phyloP scores from a whole-genome alignment of 2,888 invertebrate species.

The Aphodius granarius region DNA sequence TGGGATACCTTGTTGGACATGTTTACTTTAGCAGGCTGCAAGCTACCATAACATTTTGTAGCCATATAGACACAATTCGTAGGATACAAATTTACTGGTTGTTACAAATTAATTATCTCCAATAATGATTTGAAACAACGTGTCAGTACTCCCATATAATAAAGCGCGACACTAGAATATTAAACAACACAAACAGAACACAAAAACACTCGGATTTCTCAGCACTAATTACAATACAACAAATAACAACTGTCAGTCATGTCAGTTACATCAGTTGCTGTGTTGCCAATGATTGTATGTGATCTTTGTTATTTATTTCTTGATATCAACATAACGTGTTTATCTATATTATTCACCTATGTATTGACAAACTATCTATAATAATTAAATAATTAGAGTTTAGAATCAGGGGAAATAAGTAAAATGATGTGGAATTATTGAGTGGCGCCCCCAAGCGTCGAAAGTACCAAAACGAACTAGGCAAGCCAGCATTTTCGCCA shows the following conservation, averaged over 20 bases:
- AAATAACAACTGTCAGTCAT: neutral
- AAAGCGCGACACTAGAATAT: neutral
- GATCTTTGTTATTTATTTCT: neutral
- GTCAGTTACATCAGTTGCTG: constrained; percentile 7
- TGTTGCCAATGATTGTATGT: constrained; percentile 3
- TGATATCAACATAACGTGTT: neutral
- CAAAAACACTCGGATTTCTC: neutral
- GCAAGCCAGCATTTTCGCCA: constrained; percentile 9
- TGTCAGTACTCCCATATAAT: neutral
- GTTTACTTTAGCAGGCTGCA: constrained; percentile 7
- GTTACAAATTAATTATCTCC: neutral
- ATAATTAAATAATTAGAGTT: neutral
- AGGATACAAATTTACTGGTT: neutral
- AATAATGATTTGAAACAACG: neutral
- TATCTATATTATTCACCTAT: neutral
- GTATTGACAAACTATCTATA: neutral
- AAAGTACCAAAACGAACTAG: neutral
- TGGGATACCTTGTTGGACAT: constrained; percentile 53
- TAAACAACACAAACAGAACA: constrained; percentile 2
- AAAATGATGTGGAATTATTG: neutral
- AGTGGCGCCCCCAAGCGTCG: neutral
- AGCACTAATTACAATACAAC: neutral
- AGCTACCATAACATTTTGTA: neutral
- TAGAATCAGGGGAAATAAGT: neutral
- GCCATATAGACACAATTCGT: neutral